Conservation (phyloP, 2,888 invertebrate species). For the Drosophila falleni region DNA sequence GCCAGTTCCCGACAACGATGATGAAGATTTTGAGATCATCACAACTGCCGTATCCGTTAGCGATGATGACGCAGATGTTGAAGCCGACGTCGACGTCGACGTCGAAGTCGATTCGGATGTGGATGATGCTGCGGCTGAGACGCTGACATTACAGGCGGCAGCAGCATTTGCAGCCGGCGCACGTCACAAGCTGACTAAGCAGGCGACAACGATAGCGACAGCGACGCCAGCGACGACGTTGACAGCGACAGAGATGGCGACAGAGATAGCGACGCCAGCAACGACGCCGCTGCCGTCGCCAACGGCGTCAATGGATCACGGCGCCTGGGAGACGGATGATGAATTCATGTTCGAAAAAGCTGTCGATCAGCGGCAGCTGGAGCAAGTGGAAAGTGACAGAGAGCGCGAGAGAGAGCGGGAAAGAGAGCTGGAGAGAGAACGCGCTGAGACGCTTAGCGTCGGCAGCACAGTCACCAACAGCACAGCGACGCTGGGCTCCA, state of each 20-base stretch:
- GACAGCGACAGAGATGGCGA: neutral
- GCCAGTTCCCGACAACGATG: constrained; percentile 41
- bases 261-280: constrained; percentile 36
- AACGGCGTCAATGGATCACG: constrained; percentile 80
- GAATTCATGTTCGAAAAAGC: constrained; percentile 84
- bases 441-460: constrained; percentile 65
- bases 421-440: neutral
- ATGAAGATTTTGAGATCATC: constrained; percentile 62
- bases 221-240: constrained; percentile 11
- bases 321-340: constrained; percentile 85
- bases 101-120: constrained; percentile 21
- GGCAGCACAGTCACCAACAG: constrained; percentile 84
- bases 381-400: neutral
- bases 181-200: constrained; percentile 60
- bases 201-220: constrained; percentile 17
- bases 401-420: neutral
- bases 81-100: constrained; percentile 57
- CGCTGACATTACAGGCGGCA: constrained; percentile 59
- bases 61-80: constrained; percentile 48
- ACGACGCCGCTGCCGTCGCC: constrained; percentile 61
- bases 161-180: constrained; percentile 67
- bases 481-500: constrained; percentile 78
- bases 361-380: neutral
- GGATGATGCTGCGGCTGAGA: constrained; percentile 46
- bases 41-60: constrained; percentile 22